These are phyloP conservation scores for Chiroxiphia lanceolata DNA, from an alignment of 2,797 vertebrate species.

Conservation along the genomic window DNA sequence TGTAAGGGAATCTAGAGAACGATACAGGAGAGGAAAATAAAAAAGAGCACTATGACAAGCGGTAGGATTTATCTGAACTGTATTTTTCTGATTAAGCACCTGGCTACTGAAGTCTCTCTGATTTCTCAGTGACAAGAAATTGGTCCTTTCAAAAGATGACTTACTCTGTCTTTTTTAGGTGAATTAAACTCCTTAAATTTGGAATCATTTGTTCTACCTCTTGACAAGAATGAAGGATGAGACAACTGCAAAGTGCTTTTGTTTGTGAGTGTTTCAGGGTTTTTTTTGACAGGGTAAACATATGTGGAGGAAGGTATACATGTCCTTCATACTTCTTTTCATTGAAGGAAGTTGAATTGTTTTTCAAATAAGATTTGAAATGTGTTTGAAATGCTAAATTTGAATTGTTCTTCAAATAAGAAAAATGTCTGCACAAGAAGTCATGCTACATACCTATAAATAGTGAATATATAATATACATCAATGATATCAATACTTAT, in stretches of 20 bases:
- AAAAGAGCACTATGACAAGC: neutral
- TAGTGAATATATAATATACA: neutral
- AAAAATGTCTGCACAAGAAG: neutral
- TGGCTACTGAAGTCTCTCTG: neutral
- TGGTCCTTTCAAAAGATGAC: neutral
- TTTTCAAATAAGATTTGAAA: neutral
- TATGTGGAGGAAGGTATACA: neutral
- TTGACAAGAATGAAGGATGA: neutral
- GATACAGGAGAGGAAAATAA: neutral
- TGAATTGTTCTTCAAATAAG: neutral
- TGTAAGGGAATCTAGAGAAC: neutral
- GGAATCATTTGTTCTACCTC: neutral
- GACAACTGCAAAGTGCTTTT: neutral
- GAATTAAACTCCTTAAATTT: neutral
- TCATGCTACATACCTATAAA: neutral
- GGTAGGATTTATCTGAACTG: neutral
- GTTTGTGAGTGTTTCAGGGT: neutral
- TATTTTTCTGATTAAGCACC: neutral
- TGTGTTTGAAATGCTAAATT: neutral
- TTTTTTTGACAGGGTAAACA: neutral
- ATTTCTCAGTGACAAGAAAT: neutral
- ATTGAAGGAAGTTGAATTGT: neutral
- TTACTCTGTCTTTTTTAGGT: neutral
- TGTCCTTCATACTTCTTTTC: neutral
- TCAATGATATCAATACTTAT: neutral